Percentiles rank a stretch among this genome's conserved stretches.
phyloP scores from a whole-genome alignment of 2,888 invertebrate genomes.

The Sympetrum striolatum region DNA sequence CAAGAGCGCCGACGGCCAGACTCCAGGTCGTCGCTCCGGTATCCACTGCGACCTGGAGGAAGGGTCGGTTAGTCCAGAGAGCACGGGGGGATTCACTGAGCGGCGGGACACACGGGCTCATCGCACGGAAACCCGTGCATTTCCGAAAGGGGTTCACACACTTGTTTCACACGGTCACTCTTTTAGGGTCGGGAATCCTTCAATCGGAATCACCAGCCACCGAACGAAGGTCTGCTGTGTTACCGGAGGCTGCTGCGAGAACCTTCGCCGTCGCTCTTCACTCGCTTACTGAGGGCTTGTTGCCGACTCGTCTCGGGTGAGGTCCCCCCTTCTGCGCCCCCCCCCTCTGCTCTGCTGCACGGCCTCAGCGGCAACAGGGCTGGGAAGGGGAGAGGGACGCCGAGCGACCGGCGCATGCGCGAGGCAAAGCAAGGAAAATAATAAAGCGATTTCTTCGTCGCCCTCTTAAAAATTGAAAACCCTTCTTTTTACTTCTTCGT shows the following conservation, averaged over 20 bases:
- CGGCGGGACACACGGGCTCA: too few species aligned
- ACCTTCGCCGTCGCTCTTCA: not conserved
- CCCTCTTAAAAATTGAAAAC: not conserved
- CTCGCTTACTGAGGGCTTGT: not conserved
- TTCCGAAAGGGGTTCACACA: not conserved
- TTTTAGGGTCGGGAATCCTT: too few species aligned
- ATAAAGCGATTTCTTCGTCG: not conserved
- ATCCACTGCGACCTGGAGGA: too few species aligned
- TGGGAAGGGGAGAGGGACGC: not conserved
- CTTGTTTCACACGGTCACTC: not conserved
- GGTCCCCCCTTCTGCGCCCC: too few species aligned
- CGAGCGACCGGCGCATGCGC: not conserved
- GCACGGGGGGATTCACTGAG: too few species aligned
- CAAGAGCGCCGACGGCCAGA: too few species aligned
- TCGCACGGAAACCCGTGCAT: not conserved
- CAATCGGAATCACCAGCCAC: not conserved
- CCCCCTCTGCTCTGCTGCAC: not conserved
- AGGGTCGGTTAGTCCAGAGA: too few species aligned
- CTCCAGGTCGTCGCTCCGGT: too few species aligned
- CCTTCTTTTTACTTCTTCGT: not conserved
- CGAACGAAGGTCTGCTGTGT: not conserved
- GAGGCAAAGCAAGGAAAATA: not conserved
- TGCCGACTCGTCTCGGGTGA: not conserved
- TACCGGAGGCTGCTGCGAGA: not conserved
- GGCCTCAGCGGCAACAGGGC: constrained; percentile 11